Percentiles rank a stretch among this genome's conserved stretches.
Conservation (phyloP, 2,113 vertebrate genomes). For the Mustelus asterias region DNA sequence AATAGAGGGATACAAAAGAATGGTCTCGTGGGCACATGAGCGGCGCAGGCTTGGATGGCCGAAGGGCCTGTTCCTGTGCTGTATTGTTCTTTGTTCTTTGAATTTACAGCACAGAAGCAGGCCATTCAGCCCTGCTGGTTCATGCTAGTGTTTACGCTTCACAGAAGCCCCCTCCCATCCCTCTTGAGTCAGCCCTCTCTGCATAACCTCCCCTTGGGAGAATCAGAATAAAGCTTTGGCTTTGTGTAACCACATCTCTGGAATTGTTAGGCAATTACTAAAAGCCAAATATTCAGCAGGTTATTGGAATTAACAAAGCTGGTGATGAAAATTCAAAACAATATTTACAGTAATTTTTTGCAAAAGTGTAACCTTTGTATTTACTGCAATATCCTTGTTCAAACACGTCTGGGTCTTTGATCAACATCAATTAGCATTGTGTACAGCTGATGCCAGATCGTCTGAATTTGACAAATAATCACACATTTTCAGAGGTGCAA, state of each 20-base stretch:
- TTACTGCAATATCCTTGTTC: background rate
- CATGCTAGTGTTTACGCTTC: background rate
- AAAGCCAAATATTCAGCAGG: background rate
- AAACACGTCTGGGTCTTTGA: conserved; percentile 16
- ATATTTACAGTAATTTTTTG: conserved; percentile 18
- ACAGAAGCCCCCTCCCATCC: background rate
- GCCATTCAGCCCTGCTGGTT: background rate
- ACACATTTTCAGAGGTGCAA: background rate
- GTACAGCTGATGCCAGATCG: background rate
- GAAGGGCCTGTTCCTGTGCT: no score
- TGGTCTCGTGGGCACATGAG: no score
- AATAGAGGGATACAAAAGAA: no score
- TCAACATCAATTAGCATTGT: conserved; percentile 23
- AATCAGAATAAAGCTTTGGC: background rate
- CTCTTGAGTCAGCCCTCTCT: background rate
- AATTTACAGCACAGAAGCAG: background rate
- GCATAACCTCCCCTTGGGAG: background rate
- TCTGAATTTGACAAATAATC: conserved; percentile 3
- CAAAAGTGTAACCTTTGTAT: background rate
- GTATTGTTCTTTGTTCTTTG: no score
- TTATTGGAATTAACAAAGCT: conserved; percentile 25
- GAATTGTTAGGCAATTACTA: background rate
- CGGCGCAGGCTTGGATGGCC: no score
- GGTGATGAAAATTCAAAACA: conserved; percentile 22
- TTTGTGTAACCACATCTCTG: background rate